phyloP scores from a whole-genome alignment of 2,797 vertebrate genomes.

The Gallinago nigripennis region DNA sequence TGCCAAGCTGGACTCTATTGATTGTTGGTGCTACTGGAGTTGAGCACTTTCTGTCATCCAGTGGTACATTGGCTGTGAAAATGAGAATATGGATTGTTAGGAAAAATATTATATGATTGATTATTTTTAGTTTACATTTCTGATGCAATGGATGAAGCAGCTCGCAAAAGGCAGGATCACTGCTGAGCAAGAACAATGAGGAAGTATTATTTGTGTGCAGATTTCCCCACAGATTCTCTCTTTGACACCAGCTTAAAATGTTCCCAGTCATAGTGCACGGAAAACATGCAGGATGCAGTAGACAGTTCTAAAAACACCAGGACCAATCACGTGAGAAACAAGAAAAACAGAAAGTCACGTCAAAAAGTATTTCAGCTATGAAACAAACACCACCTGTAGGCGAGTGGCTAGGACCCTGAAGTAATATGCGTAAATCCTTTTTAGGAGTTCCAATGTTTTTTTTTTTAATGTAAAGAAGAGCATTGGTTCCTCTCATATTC shows the following conservation, averaged over 20 bases:
- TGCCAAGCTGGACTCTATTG: background rate
- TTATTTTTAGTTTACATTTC: constrained; percentile 17
- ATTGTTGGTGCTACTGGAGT: background rate
- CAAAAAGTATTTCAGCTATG: constrained; percentile 49
- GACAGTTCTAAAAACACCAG: constrained; percentile 61
- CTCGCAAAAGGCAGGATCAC: constrained; percentile 29
- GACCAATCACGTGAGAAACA: constrained; percentile 71
- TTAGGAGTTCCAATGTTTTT: constrained; percentile 20
- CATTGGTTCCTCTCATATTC: background rate
- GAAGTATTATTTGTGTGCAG: background rate
- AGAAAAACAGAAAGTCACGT: constrained; percentile 67
- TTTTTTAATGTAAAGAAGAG: background rate
- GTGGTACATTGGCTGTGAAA: background rate
- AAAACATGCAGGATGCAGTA: constrained; percentile 68
- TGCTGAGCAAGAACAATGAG: constrained; percentile 37
- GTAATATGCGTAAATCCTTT: constrained; percentile 55
- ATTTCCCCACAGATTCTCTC: constrained; percentile 52
- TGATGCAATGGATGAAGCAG: background rate
- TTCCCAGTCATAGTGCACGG: constrained; percentile 63
- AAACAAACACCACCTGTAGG: constrained; percentile 58
- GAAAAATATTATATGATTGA: background rate
- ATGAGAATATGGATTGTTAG: background rate
- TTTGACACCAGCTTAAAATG: constrained; percentile 65
- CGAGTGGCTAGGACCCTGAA: constrained; percentile 34
- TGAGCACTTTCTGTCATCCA: constrained; percentile 25